These are phyloP conservation scores for Apis mellifera DNA, from an alignment of 1,140 invertebrate genomes.

Conservation along the genomic window Amel_HAv3.1 CM009945.2:5188501-5189000, in stretches of 20 bases:
- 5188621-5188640: no score
- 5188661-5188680: neutral
- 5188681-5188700: neutral
- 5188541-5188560: no score
- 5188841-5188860: neutral
- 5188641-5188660: neutral
- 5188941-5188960: neutral
- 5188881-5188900: neutral
- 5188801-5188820: neutral
- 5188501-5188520: no score
- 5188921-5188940: conserved; percentile 6
- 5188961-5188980: neutral
- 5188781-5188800: neutral
- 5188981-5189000: neutral
- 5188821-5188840: neutral
- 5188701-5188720: neutral
- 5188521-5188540: no score
- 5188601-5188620: neutral
- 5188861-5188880: neutral
- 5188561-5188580: no score
- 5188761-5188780: neutral
- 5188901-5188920: neutral
- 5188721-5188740: no score
- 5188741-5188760: neutral
- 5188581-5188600: neutral